Evolutionary conservation across 2,797 vertebrate species (phyloP).

Genomic region (Acrossocheilus wenchowensis): DNA sequence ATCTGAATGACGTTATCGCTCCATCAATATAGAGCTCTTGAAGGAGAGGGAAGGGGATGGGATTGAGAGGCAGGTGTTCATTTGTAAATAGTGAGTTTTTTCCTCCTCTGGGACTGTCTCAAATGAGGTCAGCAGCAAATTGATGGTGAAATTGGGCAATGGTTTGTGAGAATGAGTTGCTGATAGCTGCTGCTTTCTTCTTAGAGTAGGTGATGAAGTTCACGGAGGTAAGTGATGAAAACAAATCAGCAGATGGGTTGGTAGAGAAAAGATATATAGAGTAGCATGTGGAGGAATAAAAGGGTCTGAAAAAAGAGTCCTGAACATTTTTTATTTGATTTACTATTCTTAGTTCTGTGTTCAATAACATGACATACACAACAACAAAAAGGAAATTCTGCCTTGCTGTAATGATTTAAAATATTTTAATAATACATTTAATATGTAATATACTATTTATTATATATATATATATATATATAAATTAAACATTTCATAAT

Average conservation of each 20-base stretch:
- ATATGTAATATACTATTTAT: too few relatives aligned
- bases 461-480: too few relatives aligned
- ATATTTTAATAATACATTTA: too few relatives aligned
- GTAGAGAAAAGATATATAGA: not conserved
- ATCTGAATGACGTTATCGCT: conserved; percentile 3
- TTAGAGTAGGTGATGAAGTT: not conserved
- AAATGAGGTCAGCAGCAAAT: conserved; percentile 23
- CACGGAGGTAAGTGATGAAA: not conserved
- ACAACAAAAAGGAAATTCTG: too few relatives aligned
- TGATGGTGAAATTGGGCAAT: not conserved
- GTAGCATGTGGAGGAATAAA: not conserved
- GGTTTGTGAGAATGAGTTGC: conserved; percentile 18
- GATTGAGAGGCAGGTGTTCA: conserved; percentile 20
- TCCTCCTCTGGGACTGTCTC: conserved; percentile 9
- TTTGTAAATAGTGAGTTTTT: conserved; percentile 13
- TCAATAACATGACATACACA: too few relatives aligned
- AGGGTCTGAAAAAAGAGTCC: not conserved
- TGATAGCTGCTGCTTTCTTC: not conserved
- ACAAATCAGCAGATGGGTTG: not conserved
- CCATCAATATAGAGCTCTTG: conserved; percentile 11
- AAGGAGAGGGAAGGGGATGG: not conserved
- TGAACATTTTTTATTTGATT: not conserved
- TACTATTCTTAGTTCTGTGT: too few relatives aligned
- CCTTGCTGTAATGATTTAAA: too few relatives aligned
- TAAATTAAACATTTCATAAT: too few relatives aligned